Evolutionary conservation across 2,797 vertebrate genomes (phyloP).

Genomic region (Fratercula arctica): DNA sequence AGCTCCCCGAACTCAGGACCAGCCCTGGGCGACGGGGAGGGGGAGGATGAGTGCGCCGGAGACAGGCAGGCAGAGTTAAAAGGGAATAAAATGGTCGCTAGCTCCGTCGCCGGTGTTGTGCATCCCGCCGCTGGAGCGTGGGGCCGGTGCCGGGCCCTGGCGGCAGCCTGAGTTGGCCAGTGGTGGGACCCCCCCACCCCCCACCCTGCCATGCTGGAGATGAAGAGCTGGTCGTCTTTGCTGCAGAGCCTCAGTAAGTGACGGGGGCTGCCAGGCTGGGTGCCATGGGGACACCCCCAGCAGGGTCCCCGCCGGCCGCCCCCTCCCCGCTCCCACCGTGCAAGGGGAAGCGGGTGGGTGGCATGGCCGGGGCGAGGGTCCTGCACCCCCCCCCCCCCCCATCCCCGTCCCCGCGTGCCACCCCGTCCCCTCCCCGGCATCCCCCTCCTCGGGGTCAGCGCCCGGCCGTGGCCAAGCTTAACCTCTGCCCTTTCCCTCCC

Average conservation of each 20-base stretch:
- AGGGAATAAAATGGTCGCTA: slow-evolving; percentile 63
- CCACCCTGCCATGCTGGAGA: slow-evolving; percentile 28
- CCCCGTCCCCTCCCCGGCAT: background rate
- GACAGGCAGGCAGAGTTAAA: slow-evolving; percentile 21
- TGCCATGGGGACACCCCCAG: background rate
- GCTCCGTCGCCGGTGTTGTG: background rate
- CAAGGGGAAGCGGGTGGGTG: background rate
- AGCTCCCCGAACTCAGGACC: slow-evolving; percentile 36
- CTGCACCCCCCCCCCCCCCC: background rate
- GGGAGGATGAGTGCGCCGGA: slow-evolving; percentile 28
- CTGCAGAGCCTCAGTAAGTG: slow-evolving; percentile 77
- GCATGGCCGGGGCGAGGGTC: background rate
- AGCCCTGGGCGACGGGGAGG: slow-evolving; percentile 17
- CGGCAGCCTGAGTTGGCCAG: background rate
- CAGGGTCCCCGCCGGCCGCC: fast-evolving
- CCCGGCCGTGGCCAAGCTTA: slow-evolving; percentile 3
- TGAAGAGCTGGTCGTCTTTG: slow-evolving; percentile 73
- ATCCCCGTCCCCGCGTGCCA: background rate
- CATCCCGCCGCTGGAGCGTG: background rate
- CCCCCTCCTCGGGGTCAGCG: background rate
- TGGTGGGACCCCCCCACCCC: background rate
- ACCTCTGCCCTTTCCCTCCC: slow-evolving; percentile 31
- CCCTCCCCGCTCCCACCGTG: fast-evolving
- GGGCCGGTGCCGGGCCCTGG: background rate
- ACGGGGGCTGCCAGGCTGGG: background rate